Percentiles rank a stretch among this genome's conserved stretches.
phyloP scores from a whole-genome alignment of 1,140 invertebrate genomes.

The Asobara japonica region DNA sequence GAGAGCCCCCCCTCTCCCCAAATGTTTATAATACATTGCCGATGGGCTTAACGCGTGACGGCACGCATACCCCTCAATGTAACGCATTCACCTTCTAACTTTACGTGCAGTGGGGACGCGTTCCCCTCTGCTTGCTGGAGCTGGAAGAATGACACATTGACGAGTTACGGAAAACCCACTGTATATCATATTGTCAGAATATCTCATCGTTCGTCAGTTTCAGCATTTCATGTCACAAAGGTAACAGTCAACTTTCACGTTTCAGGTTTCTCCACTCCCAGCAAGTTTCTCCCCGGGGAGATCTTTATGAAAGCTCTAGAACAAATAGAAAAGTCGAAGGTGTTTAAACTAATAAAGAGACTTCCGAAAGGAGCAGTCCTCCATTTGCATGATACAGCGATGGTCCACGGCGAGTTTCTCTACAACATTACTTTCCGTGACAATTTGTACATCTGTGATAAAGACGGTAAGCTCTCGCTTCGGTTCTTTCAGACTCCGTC shows the following conservation, averaged over 20 bases:
- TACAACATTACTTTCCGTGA: slow-evolving; percentile 75
- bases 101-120: too few species aligned
- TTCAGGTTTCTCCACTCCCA: slow-evolving; percentile 67
- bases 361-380: slow-evolving; percentile 80
- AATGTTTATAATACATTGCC: too few species aligned
- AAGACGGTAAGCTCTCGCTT: slow-evolving; percentile 42
- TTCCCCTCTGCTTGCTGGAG: too few species aligned
- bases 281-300: slow-evolving; percentile 71
- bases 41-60: too few species aligned
- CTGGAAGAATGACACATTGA: too few species aligned
- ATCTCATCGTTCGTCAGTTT: not conserved
- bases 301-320: slow-evolving; percentile 75
- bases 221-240: too few species aligned
- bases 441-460: slow-evolving; percentile 74
- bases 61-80: too few species aligned
- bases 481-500: slow-evolving; percentile 55
- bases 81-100: too few species aligned
- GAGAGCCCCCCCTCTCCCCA: too few species aligned
- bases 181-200: too few species aligned
- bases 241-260: slow-evolving; percentile 21
- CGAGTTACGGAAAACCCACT: too few species aligned
- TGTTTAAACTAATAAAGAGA: slow-evolving; percentile 75
- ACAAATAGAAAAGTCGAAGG: slow-evolving; percentile 72
- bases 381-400: slow-evolving; percentile 77
- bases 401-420: slow-evolving; percentile 74